A percentile compares a stretch with the other conserved stretches of the same genome.
Conservation (phyloP, 64 coral and sea anemone species). For the Pocillopora damicornis region DNA sequence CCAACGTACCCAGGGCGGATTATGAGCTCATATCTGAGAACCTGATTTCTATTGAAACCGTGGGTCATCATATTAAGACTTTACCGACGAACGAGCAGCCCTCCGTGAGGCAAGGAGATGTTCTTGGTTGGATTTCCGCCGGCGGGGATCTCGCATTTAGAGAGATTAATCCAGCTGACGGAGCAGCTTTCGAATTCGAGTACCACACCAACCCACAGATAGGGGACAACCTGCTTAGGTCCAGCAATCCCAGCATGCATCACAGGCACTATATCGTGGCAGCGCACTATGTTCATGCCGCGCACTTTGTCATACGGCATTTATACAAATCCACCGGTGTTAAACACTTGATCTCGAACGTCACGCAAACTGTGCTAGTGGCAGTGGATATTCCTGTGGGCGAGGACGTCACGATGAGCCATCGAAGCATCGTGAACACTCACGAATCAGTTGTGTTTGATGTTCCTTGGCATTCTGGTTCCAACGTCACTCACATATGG, state of each 20-base stretch:
- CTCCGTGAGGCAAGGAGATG: conserved; percentile 54
- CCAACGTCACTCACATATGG: conserved; percentile 74
- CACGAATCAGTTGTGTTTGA: conserved; percentile 50
- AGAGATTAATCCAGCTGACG: neutral
- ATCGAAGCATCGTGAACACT: conserved; percentile 56
- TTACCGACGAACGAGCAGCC: conserved; percentile 43
- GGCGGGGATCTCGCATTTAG: conserved; percentile 62
- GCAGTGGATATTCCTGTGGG: conserved; percentile 64
- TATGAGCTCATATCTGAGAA: conserved; percentile 60
- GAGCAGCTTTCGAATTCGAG: conserved; percentile 49
- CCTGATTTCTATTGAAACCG: conserved; percentile 35
- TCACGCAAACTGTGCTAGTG: conserved; percentile 41
- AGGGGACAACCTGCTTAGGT: conserved; percentile 48
- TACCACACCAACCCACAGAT: conserved; percentile 9
- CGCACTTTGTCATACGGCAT: conserved; percentile 71
- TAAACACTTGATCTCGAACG: conserved; percentile 57
- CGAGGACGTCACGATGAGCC: conserved; percentile 40
- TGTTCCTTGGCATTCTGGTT: conserved; percentile 53
- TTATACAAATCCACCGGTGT: conserved; percentile 48
- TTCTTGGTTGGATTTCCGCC: conserved; percentile 56
- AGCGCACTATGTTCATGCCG: conserved; percentile 65
- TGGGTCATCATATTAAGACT: conserved; percentile 70
- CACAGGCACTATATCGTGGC: conserved; percentile 65
- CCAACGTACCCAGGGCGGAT: conserved; percentile 49
- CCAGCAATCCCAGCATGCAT: conserved; percentile 18